Percentiles rank a stretch among this genome's conserved stretches.
These are phyloP conservation scores for Mamestra configurata DNA, from an alignment of 1,140 invertebrate species.

Conservation along the genomic window DNA sequence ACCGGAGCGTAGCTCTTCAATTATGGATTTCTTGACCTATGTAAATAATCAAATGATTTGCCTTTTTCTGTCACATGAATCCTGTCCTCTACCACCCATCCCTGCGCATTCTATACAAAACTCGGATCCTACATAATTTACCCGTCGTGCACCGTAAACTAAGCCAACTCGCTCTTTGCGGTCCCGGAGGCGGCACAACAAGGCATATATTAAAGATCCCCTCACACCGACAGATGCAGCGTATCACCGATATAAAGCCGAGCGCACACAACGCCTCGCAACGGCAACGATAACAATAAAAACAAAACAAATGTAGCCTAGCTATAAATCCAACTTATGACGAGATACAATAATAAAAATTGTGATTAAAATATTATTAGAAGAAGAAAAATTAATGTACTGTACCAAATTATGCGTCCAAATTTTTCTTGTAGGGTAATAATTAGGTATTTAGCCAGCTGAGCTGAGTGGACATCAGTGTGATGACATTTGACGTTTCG, in stretches of 20 bases:
- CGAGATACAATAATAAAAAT: slow-evolving; percentile 84
- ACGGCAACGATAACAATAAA: slow-evolving; percentile 61
- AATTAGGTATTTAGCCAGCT: slow-evolving; percentile 66
- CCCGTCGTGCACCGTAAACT: background rate
- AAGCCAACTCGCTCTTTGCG: slow-evolving; percentile 17
- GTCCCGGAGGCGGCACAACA: background rate
- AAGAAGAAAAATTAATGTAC: slow-evolving; percentile 56
- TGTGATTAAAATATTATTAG: slow-evolving; percentile 77
- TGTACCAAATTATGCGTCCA: slow-evolving; percentile 85
- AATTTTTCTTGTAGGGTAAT: slow-evolving; percentile 68
- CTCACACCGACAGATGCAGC: slow-evolving; percentile 39
- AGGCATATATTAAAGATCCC: background rate
- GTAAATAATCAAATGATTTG: background rate
- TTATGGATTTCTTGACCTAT: background rate
- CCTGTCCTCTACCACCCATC: no score
- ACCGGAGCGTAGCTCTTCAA: no score
- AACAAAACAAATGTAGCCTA: slow-evolving; percentile 59
- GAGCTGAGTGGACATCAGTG: slow-evolving; percentile 54
- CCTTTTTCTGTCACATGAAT: background rate
- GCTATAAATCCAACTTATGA: slow-evolving; percentile 75
- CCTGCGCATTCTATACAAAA: background rate
- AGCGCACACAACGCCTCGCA: background rate
- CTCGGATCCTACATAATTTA: slow-evolving; percentile 16
- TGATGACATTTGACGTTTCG: slow-evolving; percentile 36
- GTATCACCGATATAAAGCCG: slow-evolving; percentile 21